Evolutionary conservation across 2,113 vertebrate species (phyloP), one percentile per base, ranked within the genome.

Genomic region (Notarius quadriscutis): DNA sequence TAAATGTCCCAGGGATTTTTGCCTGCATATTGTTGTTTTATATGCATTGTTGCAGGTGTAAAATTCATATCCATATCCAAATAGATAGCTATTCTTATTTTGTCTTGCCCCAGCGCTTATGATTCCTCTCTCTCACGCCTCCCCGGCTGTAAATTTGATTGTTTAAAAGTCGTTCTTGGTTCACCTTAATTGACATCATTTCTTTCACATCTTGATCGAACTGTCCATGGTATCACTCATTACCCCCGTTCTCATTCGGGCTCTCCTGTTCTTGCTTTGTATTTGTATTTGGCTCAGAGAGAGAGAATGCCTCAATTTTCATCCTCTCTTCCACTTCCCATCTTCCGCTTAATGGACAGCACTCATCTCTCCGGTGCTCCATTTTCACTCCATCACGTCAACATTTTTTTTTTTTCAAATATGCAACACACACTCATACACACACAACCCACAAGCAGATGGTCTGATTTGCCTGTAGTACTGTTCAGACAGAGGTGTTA

Each of bases 121-220:
- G 92, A 93, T 93, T 93, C 87, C 92, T 89, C 91, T 87, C 85
- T 11, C 18, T 4, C 87, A 91, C 41, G 41, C 92, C 92, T 93
- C 93, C 94, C 92, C 91, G 92, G 91, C 92, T 93, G 91, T 95
- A 93, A 94, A 94, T 95, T 95, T 94, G 94, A 96, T 95, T 95
- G 95, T 95, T 95, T 95, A 96, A 96, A 93, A 95, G 93, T 95
- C 93, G 94, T 95, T 94, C 91, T 22, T 94, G 92, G 93, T 92
- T 93, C 91, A 91, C 93, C 94, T 94, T 94, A 93, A 94, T 93
- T 92, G 94, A 94, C 94, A 94, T 94, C 93, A 94, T 96, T 95
- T 91, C 93, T 93, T 94, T 95, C 93, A 94, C 94, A 94, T 94
- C 93, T 94, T 94, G 94, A 94, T 94, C 94, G 93, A 94, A 94